Evolutionary conservation across 2,888 invertebrate species (phyloP).

Genomic region (Galeopsomyia nigrocyanea): DNA sequence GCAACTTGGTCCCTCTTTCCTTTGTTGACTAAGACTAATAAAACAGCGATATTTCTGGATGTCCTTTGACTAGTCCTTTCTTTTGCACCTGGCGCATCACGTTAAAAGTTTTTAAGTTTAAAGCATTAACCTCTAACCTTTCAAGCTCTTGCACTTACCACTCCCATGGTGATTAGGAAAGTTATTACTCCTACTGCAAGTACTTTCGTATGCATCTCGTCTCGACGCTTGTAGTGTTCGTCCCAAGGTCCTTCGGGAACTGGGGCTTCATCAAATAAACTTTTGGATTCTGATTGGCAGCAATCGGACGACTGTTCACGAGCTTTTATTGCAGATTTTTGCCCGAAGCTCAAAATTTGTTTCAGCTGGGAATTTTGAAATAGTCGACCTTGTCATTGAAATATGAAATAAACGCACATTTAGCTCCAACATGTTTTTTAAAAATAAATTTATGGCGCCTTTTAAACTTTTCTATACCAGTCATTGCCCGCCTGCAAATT

Average conservation of each 20-base stretch:
- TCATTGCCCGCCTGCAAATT: too few relatives aligned
- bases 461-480: background rate
- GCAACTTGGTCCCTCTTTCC: too few relatives aligned
- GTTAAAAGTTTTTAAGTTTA: too few relatives aligned
- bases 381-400: background rate
- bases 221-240: conserved; percentile 23
- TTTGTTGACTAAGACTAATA: background rate
- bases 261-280: conserved; percentile 41
- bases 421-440: background rate
- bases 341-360: conserved; percentile 18
- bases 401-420: background rate
- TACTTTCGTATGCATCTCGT: conserved; percentile 29
- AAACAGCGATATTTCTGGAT: conserved; percentile 16
- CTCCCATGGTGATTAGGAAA: background rate
- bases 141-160: background rate
- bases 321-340: conserved; percentile 14
- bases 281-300: conserved; percentile 17
- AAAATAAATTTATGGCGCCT: background rate
- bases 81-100: conserved; percentile 7
- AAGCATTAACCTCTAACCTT: too few relatives aligned
- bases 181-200: background rate
- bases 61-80: conserved; percentile 10
- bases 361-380: conserved; percentile 13
- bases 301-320: background rate
- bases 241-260: conserved; percentile 45